Percentiles rank a stretch among this genome's conserved stretches.
These are phyloP conservation scores for Tenrec ecaudatus DNA, from an alignment of 2,113 vertebrate species.

Conservation along the genomic window DNA sequence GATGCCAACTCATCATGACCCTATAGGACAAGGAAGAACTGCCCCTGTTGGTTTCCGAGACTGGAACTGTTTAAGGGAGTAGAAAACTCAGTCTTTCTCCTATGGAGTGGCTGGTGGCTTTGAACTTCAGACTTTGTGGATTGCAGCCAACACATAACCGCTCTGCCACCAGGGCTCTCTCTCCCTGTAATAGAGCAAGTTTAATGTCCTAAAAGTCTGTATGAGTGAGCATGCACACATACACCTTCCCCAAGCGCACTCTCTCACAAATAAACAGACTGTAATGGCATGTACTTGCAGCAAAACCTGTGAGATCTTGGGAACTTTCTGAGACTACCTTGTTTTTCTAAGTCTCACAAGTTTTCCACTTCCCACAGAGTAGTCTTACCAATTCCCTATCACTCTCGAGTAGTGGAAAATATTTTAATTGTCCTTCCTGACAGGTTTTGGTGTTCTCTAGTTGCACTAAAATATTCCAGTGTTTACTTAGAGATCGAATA, in stretches of 20 bases:
- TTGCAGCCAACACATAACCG: too few relatives aligned
- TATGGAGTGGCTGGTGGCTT: too few relatives aligned
- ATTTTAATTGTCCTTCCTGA: not conserved
- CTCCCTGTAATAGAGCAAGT: too few relatives aligned
- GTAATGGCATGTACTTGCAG: not conserved
- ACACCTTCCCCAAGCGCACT: not conserved
- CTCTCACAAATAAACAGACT: too few relatives aligned
- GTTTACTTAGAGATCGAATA: accelerated
- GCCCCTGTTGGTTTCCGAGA: too few relatives aligned
- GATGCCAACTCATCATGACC: too few relatives aligned
- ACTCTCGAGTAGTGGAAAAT: not conserved
- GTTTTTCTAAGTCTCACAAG: not conserved
- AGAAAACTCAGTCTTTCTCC: too few relatives aligned
- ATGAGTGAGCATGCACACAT: not conserved
- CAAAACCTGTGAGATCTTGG: not conserved
- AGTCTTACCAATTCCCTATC: not conserved
- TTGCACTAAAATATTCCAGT: not conserved
- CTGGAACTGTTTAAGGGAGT: too few relatives aligned
- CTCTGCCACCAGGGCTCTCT: too few relatives aligned
- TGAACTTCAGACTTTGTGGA: too few relatives aligned
- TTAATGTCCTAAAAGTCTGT: too few relatives aligned
- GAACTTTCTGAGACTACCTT: not conserved
- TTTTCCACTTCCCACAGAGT: not conserved
- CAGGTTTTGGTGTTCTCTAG: not conserved
- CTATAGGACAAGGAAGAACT: too few relatives aligned